Percentiles rank a stretch among this genome's conserved stretches.
Conservation (phyloP, 1,140 invertebrate genomes). For the Lepidostoma basale region DNA sequence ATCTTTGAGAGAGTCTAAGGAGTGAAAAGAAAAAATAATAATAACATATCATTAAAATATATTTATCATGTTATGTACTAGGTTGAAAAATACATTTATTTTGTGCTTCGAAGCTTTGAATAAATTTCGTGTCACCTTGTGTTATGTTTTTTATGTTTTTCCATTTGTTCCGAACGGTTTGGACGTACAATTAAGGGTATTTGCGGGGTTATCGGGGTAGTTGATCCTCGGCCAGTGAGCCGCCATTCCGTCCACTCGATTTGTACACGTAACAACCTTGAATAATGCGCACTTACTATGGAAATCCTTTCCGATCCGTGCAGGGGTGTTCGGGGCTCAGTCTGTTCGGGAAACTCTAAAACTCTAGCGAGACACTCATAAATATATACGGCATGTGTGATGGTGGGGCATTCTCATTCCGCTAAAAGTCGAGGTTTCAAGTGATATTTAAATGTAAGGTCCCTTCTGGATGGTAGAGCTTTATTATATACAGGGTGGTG, state of each 20-base stretch:
- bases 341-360: not conserved
- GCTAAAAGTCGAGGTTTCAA: not conserved
- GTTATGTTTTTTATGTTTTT: too few species aligned
- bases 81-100: too few species aligned
- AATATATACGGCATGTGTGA: not conserved
- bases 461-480: not conserved
- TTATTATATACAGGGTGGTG: not conserved
- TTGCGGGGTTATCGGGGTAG: not conserved
- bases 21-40: too few species aligned
- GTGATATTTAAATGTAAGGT: constrained; percentile 3
- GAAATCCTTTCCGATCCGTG: not conserved
- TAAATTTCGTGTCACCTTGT: too few species aligned
- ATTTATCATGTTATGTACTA: too few species aligned
- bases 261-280: constrained; percentile 18
- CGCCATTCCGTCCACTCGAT: constrained; percentile 9
- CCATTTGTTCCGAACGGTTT: constrained; percentile 1
- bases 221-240: not conserved
- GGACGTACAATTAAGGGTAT: constrained; percentile 7
- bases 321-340: not conserved
- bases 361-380: not conserved
- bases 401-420: not conserved
- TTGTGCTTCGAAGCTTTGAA: too few species aligned
- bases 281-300: constrained; percentile 15
- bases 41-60: too few species aligned
- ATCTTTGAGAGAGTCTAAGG: too few species aligned